Evolutionary conservation across 2,888 invertebrate genomes (phyloP), one percentile per base, ranked within the genome.

Genomic region (Cyrtodaria siliqua): DNA sequence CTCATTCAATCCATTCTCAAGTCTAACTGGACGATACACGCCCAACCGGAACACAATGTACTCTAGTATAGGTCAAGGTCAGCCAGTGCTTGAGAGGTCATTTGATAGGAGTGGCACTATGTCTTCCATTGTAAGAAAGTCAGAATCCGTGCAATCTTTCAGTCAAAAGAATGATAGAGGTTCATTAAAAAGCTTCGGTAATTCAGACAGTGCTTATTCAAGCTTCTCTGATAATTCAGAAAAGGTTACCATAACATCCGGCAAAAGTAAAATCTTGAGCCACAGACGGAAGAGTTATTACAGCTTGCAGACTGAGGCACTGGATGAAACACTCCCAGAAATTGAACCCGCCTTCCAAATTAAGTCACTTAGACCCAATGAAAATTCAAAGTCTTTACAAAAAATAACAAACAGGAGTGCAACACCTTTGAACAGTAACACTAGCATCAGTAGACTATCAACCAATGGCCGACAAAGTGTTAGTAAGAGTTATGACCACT

Each of bases 131-230:
- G 68, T 71, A 0, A 57, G 59, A 49, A 79, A 66, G 44, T 29
- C 53, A 14, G 80, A 78, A 44, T 59, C 67, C 23, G 64, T 70
- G n/a, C 69, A 66, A 49, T 66, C 67, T 18, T 47, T 47, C 2
- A 64, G 52, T 47, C 60, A 68, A n/a, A 69, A 63, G 47, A 52
- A 59, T 16, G 82, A 84, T 16, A 87, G 84, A 66, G 63, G 66
- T n/a, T 84, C 83, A 16, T 76, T 78, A 9, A 86, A 86, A 60
- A 85, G 82, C 57, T 86, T 82, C 56, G 76, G 79, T 20, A 82
- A 81, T 42, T 86, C 85, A 2, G 90, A 90, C 69, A 89, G 89
- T 83, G 90, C 85, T 56, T 79, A 89, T 57, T 89, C 89, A n/a
- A 87, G 86, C 60, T 84, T 81, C 57, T 88, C 88, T 27, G 87